Evolutionary conservation across 2,113 vertebrate species (phyloP), one percentile per base, ranked within the genome.

Genomic region (Coptodon rendalli): DNA sequence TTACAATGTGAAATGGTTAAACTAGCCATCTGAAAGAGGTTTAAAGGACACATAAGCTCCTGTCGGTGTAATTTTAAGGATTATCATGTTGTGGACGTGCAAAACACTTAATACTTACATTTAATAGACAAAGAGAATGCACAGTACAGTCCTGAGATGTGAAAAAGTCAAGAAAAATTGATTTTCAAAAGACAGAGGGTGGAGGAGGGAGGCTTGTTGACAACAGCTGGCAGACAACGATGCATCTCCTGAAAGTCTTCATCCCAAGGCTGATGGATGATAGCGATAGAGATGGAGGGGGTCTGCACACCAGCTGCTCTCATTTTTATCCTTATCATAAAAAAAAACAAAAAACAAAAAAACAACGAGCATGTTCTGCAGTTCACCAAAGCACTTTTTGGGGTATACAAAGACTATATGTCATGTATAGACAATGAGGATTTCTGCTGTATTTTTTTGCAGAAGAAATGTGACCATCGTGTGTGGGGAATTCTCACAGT

Each of bases 211-310:
- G 14, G 36, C 38, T 87, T 86, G 61, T 85, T 90, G 86, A 87
- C 84, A 90, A 90, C 89, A 93, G 85, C 91, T 94, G 94, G 91
- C 88, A 87, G 80, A 94, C 71, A 84, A 86, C 86, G 22, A 87
- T 86, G 81, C 85, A 85, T 91, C 91, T 92, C 54, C 61, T 83
- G 88, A 88, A 93, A 88, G 86, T 90, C 87, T 93, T 92, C 89
- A 92, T 95, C 89, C 90, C 86, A 78, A 71, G 80, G 71, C 89
- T 94, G 90, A 94, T 89, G 86, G 91, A 93, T 95, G 88, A 87
- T 43, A 81, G 79, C 4, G 16, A 78, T n/a, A 84, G 80, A 83
- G 85, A 87, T 29, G 83, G 88, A 88, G 87, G 52, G 81, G 86
- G 71, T 85, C 56, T 34, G 68, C 3, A 9, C 61, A 7, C 66